Percentiles rank a stretch among this genome's conserved stretches.
Conservation (phyloP, 35 echinoderm and acorn worm species). For the Apostichopus parvimensis region DNA sequence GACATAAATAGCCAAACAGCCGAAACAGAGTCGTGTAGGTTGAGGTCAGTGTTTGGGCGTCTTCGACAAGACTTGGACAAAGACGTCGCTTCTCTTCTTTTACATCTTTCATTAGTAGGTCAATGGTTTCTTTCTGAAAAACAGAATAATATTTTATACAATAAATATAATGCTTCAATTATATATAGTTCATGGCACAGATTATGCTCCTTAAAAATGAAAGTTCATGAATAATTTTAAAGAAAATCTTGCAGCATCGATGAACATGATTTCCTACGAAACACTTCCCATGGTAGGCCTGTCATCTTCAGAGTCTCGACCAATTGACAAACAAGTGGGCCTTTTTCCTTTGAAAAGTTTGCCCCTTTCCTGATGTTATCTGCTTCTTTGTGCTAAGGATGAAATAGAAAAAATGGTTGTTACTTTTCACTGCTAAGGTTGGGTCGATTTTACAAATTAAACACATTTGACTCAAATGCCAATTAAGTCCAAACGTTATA, state of each 20-base stretch:
- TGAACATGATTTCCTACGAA: too few species aligned
- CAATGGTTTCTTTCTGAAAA: slow-evolving; percentile 37
- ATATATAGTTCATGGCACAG: too few species aligned
- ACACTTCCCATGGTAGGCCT: too few species aligned
- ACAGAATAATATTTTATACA: background rate
- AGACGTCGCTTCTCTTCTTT: background rate
- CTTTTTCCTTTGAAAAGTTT: slow-evolving; percentile 11
- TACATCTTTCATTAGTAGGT: background rate
- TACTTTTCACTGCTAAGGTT: background rate
- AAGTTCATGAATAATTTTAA: background rate
- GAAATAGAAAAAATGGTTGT: background rate
- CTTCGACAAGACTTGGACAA: background rate
- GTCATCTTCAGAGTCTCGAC: slow-evolving; percentile 13
- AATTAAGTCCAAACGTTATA: too few species aligned
- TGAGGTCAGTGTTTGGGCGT: background rate
- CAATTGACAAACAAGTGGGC: background rate
- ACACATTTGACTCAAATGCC: background rate
- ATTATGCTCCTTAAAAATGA: background rate
- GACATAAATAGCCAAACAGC: slow-evolving; percentile 7
- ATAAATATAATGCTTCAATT: background rate
- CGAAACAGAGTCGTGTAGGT: slow-evolving; percentile 39
- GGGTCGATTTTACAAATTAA: too few species aligned
- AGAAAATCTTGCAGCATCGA: slow-evolving; percentile 21
- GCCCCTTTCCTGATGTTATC: background rate
- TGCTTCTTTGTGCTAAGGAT: slow-evolving; percentile 26